Percentiles rank a stretch among this genome's conserved stretches.
These are phyloP conservation scores for Clusia tigrina DNA, from an alignment of 2,888 invertebrate genomes.

Conservation along the genomic window DNA sequence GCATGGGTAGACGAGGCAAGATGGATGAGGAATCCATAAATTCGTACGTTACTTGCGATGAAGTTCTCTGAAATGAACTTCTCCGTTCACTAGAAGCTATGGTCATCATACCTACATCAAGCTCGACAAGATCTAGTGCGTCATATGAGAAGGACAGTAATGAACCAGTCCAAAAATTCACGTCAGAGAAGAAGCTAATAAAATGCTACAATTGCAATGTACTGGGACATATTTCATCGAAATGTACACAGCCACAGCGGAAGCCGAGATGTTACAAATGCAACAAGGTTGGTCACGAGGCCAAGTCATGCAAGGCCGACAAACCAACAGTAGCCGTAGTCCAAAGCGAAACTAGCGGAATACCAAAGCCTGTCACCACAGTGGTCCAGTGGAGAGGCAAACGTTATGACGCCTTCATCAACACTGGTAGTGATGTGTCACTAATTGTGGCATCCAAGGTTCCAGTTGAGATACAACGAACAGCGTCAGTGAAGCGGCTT, in stretches of 20 bases:
- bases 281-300: not conserved
- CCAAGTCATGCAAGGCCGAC: not conserved
- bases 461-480: not conserved
- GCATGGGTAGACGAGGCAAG: conserved; percentile 27
- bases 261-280: not conserved
- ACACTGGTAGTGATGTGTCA: conserved; percentile 28
- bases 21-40: conserved; percentile 34
- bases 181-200: not conserved
- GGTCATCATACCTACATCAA: conserved; percentile 23
- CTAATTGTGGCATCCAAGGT: conserved; percentile 18
- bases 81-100: conserved; percentile 27
- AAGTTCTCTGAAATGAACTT: conserved; percentile 29
- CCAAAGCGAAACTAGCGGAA: too few species aligned
- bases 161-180: not conserved
- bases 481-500: conserved; percentile 23
- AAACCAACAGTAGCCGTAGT: not conserved
- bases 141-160: not conserved
- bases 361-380: too few species aligned
- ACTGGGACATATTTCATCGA: not conserved
- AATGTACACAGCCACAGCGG: not conserved
- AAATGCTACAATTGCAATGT: conserved; percentile 13
- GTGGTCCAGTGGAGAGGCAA: too few species aligned
- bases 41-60: conserved; percentile 35
- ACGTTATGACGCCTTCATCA: conserved; percentile 28
- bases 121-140: conserved; percentile 20